phyloP scores from a whole-genome alignment of 2,888 invertebrate genomes.

The Caenorhabditis sp. region DNA sequence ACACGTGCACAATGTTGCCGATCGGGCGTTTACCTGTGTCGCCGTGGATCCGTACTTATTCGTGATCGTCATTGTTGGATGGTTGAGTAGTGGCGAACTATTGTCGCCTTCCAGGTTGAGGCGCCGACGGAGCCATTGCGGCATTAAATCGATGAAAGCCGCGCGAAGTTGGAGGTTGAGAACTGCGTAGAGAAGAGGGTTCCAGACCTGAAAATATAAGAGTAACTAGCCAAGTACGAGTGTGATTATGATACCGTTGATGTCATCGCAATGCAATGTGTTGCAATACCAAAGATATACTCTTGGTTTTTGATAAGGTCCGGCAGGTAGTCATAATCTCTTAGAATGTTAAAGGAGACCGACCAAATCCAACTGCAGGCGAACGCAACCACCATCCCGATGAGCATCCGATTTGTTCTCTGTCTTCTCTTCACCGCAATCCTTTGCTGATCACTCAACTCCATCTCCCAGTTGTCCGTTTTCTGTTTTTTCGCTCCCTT shows the following conservation, averaged over 20 bases:
- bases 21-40: conserved; percentile 57
- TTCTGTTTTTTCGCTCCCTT: conserved; percentile 71
- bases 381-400: conserved; percentile 76
- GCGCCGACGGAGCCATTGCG: conserved; percentile 63
- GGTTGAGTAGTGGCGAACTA: conserved; percentile 48
- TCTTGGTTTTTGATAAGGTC: conserved; percentile 71
- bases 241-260: conserved; percentile 69
- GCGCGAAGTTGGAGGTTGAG: conserved; percentile 77
- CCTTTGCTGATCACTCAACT: conserved; percentile 73
- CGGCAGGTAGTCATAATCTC: conserved; percentile 76
- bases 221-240: background rate
- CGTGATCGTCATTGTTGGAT: conserved; percentile 49
- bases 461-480: conserved; percentile 69
- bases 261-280: conserved; percentile 78
- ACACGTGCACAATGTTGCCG: conserved; percentile 45
- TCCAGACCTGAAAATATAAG: conserved; percentile 71
- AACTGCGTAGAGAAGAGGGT: conserved; percentile 76
- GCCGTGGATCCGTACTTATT: conserved; percentile 60
- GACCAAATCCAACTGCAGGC: conserved; percentile 76
- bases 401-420: conserved; percentile 77
- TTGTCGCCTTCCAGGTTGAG: conserved; percentile 44
- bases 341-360: conserved; percentile 74
- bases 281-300: conserved; percentile 76
- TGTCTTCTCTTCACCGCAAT: conserved; percentile 75
- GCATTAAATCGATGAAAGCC: conserved; percentile 77